A percentile compares a stretch with the other conserved stretches of the same genome.
phyloP scores from a whole-genome alignment of 2,113 vertebrate genomes.

The Telmatochromis brachygnathus region DNA sequence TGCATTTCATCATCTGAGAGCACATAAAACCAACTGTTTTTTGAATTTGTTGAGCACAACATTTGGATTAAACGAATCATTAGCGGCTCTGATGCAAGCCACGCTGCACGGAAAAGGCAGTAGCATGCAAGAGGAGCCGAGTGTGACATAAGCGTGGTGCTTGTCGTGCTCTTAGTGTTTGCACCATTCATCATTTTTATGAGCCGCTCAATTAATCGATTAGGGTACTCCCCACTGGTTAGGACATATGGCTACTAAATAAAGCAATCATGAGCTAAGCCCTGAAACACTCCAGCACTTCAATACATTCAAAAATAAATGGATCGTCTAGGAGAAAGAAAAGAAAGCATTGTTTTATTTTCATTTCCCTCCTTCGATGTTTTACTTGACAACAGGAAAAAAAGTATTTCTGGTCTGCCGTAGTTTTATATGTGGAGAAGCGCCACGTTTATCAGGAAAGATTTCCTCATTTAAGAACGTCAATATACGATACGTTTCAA shows the following conservation, averaged over 20 bases:
- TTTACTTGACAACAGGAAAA: background rate
- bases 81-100: background rate
- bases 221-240: slow-evolving; percentile 83
- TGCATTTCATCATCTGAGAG: background rate
- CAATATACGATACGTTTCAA: background rate
- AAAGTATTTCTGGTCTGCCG: no score
- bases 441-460: background rate
- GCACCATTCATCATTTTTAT: slow-evolving; percentile 84
- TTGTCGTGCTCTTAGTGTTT: slow-evolving; percentile 68
- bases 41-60: background rate
- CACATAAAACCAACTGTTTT: background rate
- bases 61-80: slow-evolving; percentile 2
- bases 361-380: rapidly evolving
- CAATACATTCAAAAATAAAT: slow-evolving; percentile 50
- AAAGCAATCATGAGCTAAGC: slow-evolving; percentile 78
- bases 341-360: background rate
- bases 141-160: slow-evolving; percentile 50
- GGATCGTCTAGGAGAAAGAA: background rate
- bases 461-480: background rate
- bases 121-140: background rate
- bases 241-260: slow-evolving; percentile 80
- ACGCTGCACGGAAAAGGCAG: background rate
- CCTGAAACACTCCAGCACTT: slow-evolving; percentile 70
- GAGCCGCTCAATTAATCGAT: slow-evolving; percentile 85
- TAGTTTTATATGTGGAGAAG: background rate